These are phyloP conservation scores for Nasonia longicornis DNA, from an alignment of 1,140 invertebrate species.

Conservation along the genomic window DNA sequence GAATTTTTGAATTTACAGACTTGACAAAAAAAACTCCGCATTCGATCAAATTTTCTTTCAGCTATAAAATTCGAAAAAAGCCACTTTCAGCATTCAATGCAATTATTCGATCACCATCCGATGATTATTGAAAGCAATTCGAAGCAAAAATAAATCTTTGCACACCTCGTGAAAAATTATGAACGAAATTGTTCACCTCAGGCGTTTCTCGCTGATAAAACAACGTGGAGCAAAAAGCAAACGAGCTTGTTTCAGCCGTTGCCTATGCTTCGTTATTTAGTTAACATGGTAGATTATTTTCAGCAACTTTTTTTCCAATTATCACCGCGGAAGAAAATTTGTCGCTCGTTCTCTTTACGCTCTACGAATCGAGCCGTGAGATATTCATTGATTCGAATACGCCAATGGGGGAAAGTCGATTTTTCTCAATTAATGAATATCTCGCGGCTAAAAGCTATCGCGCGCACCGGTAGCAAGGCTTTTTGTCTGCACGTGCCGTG, in stretches of 20 bases:
- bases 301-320: neutral
- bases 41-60: too few relatives aligned
- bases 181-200: neutral
- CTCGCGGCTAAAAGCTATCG: neutral
- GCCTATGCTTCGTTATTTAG: neutral
- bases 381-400: neutral
- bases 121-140: too few relatives aligned
- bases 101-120: too few relatives aligned
- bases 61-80: too few relatives aligned
- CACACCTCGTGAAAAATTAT: too few relatives aligned
- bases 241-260: too few relatives aligned
- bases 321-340: neutral
- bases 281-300: neutral
- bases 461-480: neutral
- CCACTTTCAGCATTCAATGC: too few relatives aligned
- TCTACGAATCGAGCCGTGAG: neutral
- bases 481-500: neutral
- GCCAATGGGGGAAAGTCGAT: neutral
- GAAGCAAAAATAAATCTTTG: too few relatives aligned
- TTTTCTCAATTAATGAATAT: slow-evolving; percentile 13
- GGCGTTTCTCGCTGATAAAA: neutral
- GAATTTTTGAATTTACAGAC: too few relatives aligned
- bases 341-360: neutral
- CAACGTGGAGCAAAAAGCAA: too few relatives aligned
- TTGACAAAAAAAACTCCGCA: too few relatives aligned